Evolutionary conservation across 1,140 invertebrate genomes (phyloP).

Genomic region (Aphelenchoides avenae): DNA sequence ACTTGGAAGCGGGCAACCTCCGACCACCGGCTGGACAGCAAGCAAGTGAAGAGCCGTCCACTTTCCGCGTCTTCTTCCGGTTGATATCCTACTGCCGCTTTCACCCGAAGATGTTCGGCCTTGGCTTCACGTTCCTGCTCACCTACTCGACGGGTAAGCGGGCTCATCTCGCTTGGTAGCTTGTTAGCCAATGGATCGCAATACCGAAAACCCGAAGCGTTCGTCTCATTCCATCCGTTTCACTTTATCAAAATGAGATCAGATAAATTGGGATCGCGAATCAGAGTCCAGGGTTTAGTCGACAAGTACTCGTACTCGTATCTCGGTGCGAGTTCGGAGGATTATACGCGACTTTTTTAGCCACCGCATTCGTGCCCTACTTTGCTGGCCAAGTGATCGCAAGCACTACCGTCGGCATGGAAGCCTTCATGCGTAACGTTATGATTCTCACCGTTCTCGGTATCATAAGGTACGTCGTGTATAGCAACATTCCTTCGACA

Average conservation of each 20-base stretch:
- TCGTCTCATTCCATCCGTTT: no score
- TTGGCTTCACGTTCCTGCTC: conserved; percentile 20
- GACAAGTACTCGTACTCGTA: no score
- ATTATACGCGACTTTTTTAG: no score
- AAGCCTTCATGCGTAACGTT: neutral
- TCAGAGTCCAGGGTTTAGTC: no score
- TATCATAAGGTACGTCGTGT: neutral
- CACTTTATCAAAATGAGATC: no score
- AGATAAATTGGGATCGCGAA: no score
- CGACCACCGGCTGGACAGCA: neutral
- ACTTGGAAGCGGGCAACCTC: conserved; percentile 1
- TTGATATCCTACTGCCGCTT: conserved; percentile 6
- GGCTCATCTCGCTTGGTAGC: no score
- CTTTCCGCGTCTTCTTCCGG: neutral
- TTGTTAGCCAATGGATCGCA: no score
- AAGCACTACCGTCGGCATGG: no score
- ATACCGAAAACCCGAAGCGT: no score
- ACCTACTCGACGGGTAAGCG: conserved; percentile 27
- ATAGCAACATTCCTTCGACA: no score
- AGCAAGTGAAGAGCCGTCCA: conserved; percentile 8
- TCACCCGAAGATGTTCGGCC: conserved; percentile 9
- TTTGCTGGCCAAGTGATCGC: conserved; percentile 50
- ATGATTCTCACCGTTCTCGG: conserved; percentile 4
- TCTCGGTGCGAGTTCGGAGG: no score
- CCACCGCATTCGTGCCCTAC: conserved; percentile 48